A percentile compares a stretch with the other conserved stretches of the same genome.
These are phyloP conservation scores for Neodiprion pinetum DNA, from an alignment of 1,140 invertebrate genomes.

Conservation along the genomic window DNA sequence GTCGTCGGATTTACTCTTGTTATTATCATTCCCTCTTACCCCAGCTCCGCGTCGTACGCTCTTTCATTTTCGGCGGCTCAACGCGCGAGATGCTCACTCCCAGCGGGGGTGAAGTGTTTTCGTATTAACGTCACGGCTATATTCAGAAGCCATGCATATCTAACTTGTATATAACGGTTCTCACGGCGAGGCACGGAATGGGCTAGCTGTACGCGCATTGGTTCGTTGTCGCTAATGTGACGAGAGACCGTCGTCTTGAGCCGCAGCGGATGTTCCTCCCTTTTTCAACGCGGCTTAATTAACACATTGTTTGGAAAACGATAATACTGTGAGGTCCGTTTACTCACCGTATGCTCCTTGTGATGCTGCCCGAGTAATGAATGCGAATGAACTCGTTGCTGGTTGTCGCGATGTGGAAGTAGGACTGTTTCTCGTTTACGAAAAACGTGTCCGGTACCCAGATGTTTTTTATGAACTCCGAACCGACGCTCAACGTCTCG, in stretches of 20 bases:
- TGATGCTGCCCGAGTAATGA: conserved; percentile 92
- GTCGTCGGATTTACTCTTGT: no score
- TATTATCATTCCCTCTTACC: no score
- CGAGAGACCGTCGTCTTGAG: no score
- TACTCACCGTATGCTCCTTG: conserved; percentile 92
- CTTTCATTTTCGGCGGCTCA: no score
- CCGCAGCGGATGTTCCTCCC: no score
- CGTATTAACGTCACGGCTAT: conserved; percentile 1
- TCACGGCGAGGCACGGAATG: not conserved
- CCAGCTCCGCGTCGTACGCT: no score
- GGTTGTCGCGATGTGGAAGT: conserved; percentile 97
- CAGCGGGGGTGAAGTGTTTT: not conserved
- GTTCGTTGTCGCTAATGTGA: not conserved
- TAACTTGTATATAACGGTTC: not conserved
- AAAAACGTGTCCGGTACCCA: conserved; percentile 99
- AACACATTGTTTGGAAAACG: no score
- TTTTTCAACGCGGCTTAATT: no score
- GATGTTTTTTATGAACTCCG: conserved; percentile 96
- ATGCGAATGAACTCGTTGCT: conserved; percentile 97
- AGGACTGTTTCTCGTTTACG: conserved; percentile 98
- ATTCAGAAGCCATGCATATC: conserved; percentile 7
- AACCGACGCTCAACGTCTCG: conserved; percentile 88
- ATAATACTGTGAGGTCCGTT: no score
- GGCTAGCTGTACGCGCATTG: no score
- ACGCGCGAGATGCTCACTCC: not conserved